These are phyloP conservation scores for Hippocampus abdominalis DNA, from an alignment of 2,113 vertebrate species.

Conservation along the genomic window DNA sequence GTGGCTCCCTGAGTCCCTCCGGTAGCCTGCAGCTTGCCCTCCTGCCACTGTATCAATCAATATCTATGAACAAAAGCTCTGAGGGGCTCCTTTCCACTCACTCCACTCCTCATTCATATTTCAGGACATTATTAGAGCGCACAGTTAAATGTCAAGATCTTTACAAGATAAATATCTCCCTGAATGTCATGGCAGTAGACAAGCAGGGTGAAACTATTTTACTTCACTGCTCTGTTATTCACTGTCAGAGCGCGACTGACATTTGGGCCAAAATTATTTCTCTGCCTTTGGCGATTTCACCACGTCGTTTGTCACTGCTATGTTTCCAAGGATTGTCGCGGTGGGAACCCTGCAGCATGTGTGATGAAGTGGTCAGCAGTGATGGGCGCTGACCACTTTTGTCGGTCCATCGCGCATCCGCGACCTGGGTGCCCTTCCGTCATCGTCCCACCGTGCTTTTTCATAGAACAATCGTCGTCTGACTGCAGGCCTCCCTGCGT, in stretches of 20 bases:
- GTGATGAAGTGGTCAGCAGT: no score
- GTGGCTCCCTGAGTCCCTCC: constrained; percentile 34
- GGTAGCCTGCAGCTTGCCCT: constrained; percentile 6
- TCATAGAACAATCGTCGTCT: no score
- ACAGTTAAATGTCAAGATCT: constrained; percentile 73
- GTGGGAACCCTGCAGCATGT: constrained; percentile 10
- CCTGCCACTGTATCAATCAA: constrained; percentile 53
- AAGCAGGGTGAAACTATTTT: constrained; percentile 34
- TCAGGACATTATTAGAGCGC: constrained; percentile 63
- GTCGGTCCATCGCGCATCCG: no score
- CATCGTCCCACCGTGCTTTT: no score
- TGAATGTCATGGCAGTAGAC: constrained; percentile 59
- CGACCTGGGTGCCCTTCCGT: no score
- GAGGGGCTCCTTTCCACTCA: constrained; percentile 41
- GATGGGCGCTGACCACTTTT: no score
- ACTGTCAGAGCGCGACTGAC: constrained; percentile 34
- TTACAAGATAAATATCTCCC: constrained; percentile 69
- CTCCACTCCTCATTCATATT: constrained; percentile 62
- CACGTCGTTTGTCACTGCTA: constrained; percentile 55
- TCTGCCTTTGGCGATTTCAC: constrained; percentile 43
- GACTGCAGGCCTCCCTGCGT: no score
- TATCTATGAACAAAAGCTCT: constrained; percentile 63
- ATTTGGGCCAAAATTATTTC: constrained; percentile 49
- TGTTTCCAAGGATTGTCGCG: constrained; percentile 43
- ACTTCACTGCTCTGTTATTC: constrained; percentile 38